Conservation (phyloP, 1,140 invertebrate species). For the Pseudomyrmex flavicornis region DNA sequence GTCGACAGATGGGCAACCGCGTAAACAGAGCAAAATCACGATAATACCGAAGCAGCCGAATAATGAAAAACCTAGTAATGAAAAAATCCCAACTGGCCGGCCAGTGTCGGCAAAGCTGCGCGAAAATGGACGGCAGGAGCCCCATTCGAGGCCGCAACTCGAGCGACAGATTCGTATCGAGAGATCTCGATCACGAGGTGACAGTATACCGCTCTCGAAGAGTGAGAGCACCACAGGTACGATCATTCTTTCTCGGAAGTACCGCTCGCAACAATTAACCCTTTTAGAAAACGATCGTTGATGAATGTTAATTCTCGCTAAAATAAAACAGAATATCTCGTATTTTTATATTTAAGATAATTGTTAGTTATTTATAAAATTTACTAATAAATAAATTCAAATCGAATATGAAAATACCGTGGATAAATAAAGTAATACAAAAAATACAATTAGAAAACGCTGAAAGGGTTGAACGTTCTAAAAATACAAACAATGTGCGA, state of each 20-base stretch:
- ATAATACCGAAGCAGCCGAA: conserved; percentile 83
- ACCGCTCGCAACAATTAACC: background rate
- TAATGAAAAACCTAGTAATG: conserved; percentile 75
- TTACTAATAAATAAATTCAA: too few relatives aligned
- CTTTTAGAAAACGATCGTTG: background rate
- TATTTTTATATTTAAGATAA: too few relatives aligned
- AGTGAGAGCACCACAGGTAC: conserved; percentile 83
- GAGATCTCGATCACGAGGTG: conserved; percentile 81
- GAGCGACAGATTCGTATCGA: conserved; percentile 83
- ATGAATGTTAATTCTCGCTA: background rate
- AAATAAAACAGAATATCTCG: background rate
- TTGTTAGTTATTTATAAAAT: too few relatives aligned
- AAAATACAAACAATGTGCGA: too few relatives aligned
- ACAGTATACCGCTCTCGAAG: conserved; percentile 81
- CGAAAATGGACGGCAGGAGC: conserved; percentile 82
- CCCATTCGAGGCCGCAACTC: conserved; percentile 81
- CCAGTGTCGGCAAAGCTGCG: conserved; percentile 75
- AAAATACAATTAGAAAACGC: too few relatives aligned
- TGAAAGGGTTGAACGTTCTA: too few relatives aligned
- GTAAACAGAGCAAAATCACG: conserved; percentile 85
- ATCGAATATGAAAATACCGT: too few relatives aligned
- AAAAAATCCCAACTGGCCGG: conserved; percentile 77
- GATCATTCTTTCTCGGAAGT: conserved; percentile 3
- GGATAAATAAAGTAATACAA: too few relatives aligned
- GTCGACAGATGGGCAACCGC: conserved; percentile 58